These are phyloP conservation scores for Discoglossus pictus DNA, from an alignment of 2,797 vertebrate genomes.

Conservation along the genomic window DNA sequence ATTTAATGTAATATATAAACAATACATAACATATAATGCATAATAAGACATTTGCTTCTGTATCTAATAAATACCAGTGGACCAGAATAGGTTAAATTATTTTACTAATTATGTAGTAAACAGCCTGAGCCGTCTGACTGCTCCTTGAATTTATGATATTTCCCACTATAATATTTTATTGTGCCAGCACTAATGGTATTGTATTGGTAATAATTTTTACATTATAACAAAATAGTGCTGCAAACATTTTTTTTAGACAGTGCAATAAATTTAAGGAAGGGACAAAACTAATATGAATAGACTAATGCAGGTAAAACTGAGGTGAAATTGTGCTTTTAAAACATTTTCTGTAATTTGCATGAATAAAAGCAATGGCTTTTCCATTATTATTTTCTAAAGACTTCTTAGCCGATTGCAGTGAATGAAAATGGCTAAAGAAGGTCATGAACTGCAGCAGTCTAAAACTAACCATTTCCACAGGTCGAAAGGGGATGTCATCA, in stretches of 20 bases:
- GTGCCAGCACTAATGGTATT: constrained; percentile 40
- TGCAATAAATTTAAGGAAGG: constrained; percentile 43
- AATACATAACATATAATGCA: no score
- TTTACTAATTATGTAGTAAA: constrained; percentile 42
- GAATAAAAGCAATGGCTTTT: no score
- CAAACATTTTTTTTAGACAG: constrained; percentile 34
- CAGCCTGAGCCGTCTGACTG: constrained; percentile 7
- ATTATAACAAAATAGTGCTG: constrained; percentile 40
- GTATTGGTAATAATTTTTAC: constrained; percentile 44
- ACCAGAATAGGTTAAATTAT: constrained; percentile 18
- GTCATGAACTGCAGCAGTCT: no score
- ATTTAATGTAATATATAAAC: no score
- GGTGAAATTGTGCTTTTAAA: constrained; percentile 11
- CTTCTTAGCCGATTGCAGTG: no score
- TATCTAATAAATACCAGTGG: background rate
- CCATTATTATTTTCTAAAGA: no score
- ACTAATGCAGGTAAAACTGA: constrained; percentile 26
- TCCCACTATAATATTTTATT: constrained; percentile 34
- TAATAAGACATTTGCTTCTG: background rate
- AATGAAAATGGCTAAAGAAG: no score
- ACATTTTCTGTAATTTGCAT: constrained; percentile 13
- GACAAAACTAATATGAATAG: constrained; percentile 34
- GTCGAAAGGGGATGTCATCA: no score
- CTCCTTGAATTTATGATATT: constrained; percentile 29
- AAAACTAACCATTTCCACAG: no score